Conservation (phyloP, 1,140 invertebrate genomes). For the Drosophila nikananu region DNA sequence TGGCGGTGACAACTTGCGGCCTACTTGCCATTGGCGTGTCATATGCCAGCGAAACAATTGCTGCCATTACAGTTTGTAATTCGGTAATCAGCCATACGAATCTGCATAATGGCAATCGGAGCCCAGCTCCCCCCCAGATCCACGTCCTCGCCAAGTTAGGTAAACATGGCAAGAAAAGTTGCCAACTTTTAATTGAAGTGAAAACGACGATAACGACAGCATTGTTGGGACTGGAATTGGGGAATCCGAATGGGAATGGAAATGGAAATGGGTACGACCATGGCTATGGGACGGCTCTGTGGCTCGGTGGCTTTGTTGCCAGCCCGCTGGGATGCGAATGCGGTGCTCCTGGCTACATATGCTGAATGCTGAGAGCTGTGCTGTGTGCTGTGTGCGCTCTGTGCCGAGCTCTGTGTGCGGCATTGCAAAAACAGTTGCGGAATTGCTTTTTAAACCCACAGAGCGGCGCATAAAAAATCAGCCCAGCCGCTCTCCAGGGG, state of each 20-base stretch:
- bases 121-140: conserved; percentile 20
- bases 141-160: conserved; percentile 57
- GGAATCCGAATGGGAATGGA: conserved; percentile 24
- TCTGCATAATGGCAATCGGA: conserved; percentile 81
- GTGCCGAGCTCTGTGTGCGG: conserved; percentile 34
- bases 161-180: conserved; percentile 83
- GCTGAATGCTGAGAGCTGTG: conserved; percentile 2
- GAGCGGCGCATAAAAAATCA: conserved; percentile 74
- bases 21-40: conserved; percentile 72
- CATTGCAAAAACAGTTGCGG: conserved; percentile 79
- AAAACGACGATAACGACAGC: conserved; percentile 85
- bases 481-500: conserved; percentile 62
- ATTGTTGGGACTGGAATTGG: conserved; percentile 68
- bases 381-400: conserved; percentile 10
- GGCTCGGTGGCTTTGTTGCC: conserved; percentile 61
- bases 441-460: conserved; percentile 83
- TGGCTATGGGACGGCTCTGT: conserved; percentile 18
- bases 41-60: conserved; percentile 78
- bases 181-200: conserved; percentile 85
- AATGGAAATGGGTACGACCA: conserved; percentile 22
- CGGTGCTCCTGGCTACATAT: conserved; percentile 34
- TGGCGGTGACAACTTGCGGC: conserved; percentile 73
- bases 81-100: conserved; percentile 81
- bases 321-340: conserved; percentile 65
- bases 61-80: conserved; percentile 83